These are phyloP conservation scores for Cheilosia variabilis DNA, from an alignment of 2,888 invertebrate genomes.

Conservation along the genomic window DNA sequence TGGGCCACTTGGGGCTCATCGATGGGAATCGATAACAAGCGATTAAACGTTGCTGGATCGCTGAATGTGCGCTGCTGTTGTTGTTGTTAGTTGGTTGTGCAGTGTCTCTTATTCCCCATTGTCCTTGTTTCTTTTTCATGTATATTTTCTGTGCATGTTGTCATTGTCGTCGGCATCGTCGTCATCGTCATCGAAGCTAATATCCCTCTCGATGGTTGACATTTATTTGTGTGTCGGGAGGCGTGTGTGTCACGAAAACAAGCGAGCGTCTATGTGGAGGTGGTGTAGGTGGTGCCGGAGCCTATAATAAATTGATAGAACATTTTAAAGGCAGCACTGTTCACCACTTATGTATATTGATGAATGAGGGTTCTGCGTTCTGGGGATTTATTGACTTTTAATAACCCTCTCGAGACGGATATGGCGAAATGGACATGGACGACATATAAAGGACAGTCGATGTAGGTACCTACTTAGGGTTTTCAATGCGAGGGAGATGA, in stretches of 20 bases:
- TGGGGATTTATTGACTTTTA: conserved; percentile 22
- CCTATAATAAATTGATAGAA: conserved; percentile 7
- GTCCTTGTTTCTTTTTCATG: conserved; percentile 43
- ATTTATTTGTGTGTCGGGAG: conserved; percentile 42
- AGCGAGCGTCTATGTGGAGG: conserved; percentile 50
- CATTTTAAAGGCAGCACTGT: conserved; percentile 5
- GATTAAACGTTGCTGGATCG: conserved; percentile 66
- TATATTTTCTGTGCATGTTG: conserved; percentile 12
- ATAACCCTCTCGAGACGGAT: conserved; percentile 7
- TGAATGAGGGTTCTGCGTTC: conserved; percentile 9
- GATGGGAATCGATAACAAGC: conserved; percentile 71
- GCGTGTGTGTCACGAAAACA: conserved; percentile 49
- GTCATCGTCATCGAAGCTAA: conserved; percentile 32
- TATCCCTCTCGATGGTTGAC: conserved; percentile 54
- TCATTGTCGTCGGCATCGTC: neutral
- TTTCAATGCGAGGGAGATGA: neutral
- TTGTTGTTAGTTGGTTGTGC: neutral
- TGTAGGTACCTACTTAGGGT: neutral
- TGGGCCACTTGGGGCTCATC: conserved; percentile 70
- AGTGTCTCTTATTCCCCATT: conserved; percentile 25
- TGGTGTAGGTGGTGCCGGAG: neutral
- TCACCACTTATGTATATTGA: neutral
- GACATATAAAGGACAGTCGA: conserved; percentile 5
- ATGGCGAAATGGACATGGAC: neutral
- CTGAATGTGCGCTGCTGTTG: conserved; percentile 30